Base-by-base conservation (phyloP, 1,140 invertebrate species). In the Procambarus virginalis region DNA sequence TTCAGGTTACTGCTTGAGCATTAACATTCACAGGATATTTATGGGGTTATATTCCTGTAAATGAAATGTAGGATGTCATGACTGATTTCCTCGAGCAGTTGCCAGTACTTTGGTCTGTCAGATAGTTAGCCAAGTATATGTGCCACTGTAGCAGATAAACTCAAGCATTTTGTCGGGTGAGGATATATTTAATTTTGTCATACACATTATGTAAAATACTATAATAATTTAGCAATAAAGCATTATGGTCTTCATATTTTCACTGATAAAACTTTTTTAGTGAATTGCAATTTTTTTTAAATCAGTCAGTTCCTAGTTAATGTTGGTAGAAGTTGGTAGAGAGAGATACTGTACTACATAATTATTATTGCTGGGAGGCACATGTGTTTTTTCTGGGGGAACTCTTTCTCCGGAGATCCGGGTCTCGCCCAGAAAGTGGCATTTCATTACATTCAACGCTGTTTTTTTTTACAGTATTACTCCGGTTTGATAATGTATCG, bases 61-160 rank as follows among this genome's bases (percentile, higher is more conserved):
- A 58, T 12, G 6, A 58, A 12, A 58, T 58, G 55, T 58, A 12
- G 55, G 55, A 58, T 58, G 55, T 68, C 9, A 14, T 17, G 17
- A 4, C 17, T 68, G 17, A 68, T 17, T 68, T 17, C 64, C 20
- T 68, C 64, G 20, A 68, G 64, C 64, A 68, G 64, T 68, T 22
- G 22, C 68, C 68, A 22, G 17, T 22, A 34, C 22, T 3, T 70
- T 22, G n/a, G n/a, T 10, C 22, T 10, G 22, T 80, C n/a, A 34
- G 17, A 51, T 49, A 78, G 77, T 78, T 55, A 20, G 78, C 78
- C 22, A 22, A 49, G 46, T 80, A 45, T 51, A 80, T 55, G 20
- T 80, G 55, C 55, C 55, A 80, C 78, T 80, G 46, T 14, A 34
- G 51, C 34, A 55, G 20, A 22, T 80, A 80, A 22, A 80, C 78